Percentiles rank a stretch among this genome's conserved stretches.
Conservation (phyloP, 2,113 vertebrate genomes). For the Phylloscopus trochiloides region DNA sequence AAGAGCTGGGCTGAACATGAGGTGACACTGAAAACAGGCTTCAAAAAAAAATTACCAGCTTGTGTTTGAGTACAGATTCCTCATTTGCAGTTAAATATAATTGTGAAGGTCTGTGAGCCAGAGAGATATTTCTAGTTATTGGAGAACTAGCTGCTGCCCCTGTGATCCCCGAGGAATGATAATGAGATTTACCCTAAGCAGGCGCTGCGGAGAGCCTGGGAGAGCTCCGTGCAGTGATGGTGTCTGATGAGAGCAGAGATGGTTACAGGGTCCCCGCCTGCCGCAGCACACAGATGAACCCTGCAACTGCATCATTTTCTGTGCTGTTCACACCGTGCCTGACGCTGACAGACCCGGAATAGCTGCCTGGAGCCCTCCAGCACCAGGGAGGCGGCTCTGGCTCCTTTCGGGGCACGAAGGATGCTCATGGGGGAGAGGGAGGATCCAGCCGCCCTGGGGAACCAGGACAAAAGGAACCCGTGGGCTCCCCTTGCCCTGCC, state of each 20-base stretch:
- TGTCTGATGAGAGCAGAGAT: not conserved
- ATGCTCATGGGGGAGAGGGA: fast-evolving
- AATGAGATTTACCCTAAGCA: constrained; percentile 56
- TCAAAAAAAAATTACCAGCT: constrained; percentile 46
- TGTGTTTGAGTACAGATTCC: constrained; percentile 59
- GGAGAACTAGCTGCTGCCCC: constrained; percentile 46
- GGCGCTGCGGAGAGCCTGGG: not conserved
- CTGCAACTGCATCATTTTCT: not conserved
- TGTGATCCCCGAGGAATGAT: constrained; percentile 55
- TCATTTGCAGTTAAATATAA: constrained; percentile 67
- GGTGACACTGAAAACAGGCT: constrained; percentile 13
- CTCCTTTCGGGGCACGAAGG: not conserved
- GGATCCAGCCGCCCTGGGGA: fast-evolving
- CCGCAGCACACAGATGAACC: not conserved
- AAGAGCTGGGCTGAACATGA: constrained; percentile 34
- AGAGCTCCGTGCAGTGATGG: not conserved
- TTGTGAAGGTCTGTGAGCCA: constrained; percentile 55
- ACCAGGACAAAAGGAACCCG: not conserved
- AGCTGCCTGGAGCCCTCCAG: fast-evolving
- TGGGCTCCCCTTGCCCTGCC: not conserved
- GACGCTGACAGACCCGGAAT: fast-evolving
- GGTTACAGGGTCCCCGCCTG: not conserved
- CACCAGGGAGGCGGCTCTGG: not conserved
- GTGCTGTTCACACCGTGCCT: not conserved
- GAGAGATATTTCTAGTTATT: constrained; percentile 54